Percentiles rank a stretch among this genome's conserved stretches.
phyloP scores from a whole-genome alignment of 2,113 vertebrate species.

The Connochaetes taurinus region DNA sequence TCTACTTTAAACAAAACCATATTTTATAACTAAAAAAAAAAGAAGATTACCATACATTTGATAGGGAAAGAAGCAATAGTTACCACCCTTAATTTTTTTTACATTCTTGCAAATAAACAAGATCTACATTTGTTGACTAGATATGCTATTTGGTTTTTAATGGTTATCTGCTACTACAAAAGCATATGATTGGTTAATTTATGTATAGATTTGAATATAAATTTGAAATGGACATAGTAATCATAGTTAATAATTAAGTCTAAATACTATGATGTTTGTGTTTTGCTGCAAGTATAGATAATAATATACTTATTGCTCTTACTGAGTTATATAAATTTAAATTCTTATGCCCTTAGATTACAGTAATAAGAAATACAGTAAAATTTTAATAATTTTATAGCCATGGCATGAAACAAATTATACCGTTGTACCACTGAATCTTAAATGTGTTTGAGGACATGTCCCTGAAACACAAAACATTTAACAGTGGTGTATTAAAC shows the following conservation, averaged over 20 bases:
- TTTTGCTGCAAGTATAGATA: neutral
- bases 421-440: neutral
- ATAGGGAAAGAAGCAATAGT: neutral
- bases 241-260: neutral
- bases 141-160: neutral
- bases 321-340: neutral
- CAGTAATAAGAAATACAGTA: neutral
- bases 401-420: slow-evolving; percentile 13
- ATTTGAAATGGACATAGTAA: neutral
- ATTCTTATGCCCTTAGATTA: neutral
- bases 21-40: neutral
- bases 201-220: neutral
- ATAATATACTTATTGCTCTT: neutral
- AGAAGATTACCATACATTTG: neutral
- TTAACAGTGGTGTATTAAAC: neutral
- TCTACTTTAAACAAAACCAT: neutral
- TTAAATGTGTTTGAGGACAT: neutral
- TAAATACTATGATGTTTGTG: neutral
- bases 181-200: neutral
- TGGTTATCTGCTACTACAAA: neutral
- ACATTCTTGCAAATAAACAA: neutral
- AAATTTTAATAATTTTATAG: neutral
- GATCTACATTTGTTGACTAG: neutral
- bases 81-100: neutral
- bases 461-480: neutral